Conservation (phyloP, 2,113 vertebrate species). For the Osmerus eperlanus region DNA sequence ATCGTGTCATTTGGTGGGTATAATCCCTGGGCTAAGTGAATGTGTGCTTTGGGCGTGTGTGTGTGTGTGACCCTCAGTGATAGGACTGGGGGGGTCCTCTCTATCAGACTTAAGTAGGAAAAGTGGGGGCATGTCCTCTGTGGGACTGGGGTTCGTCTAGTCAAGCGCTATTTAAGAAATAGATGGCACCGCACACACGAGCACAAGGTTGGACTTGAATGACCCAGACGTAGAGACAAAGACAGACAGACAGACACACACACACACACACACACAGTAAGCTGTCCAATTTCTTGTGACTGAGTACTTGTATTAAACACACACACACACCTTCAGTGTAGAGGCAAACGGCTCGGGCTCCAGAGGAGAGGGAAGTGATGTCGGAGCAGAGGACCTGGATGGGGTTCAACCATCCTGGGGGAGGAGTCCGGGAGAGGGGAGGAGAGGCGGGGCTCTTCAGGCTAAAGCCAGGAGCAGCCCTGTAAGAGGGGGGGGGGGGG, state of each 20-base stretch:
- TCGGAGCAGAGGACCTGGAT: constrained; percentile 79
- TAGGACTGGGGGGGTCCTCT: background rate
- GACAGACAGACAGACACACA: constrained; percentile 36
- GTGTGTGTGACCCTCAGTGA: background rate
- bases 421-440: constrained; percentile 67
- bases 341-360: constrained; percentile 76
- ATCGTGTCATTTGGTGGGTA: constrained; percentile 5
- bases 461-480: constrained; percentile 76
- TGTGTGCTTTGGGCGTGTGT: background rate
- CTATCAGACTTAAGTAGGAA: background rate
- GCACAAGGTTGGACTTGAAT: constrained; percentile 14
- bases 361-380: constrained; percentile 78
- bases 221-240: constrained; percentile 36
- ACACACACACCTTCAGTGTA: constrained; percentile 75
- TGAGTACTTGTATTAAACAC: constrained; percentile 57
- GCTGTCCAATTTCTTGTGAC: constrained; percentile 2
- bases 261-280: constrained; percentile 51
- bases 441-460: constrained; percentile 74
- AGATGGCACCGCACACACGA: constrained; percentile 5
- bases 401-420: constrained; percentile 78
- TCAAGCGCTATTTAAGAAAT: constrained; percentile 52
- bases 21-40: background rate
- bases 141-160: constrained; percentile 28
- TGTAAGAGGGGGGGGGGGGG: too few species aligned
- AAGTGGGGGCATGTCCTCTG: constrained; percentile 27